Base-by-base conservation (phyloP, 2,113 vertebrate species). In the Tychaedon coryphoeus region DNA sequence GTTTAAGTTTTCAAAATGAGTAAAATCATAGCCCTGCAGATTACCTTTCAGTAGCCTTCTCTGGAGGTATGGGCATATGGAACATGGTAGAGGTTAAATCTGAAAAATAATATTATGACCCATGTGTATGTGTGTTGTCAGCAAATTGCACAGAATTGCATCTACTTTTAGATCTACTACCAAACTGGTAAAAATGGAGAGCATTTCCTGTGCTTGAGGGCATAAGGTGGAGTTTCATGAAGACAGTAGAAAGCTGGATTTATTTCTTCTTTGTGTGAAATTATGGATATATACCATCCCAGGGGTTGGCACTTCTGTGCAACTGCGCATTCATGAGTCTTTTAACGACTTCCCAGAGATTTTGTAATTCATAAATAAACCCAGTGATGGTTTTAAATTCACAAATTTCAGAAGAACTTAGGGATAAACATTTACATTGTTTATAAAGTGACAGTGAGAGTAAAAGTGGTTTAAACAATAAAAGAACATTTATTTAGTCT, bases 191-290 rank as follows among this genome's bases (percentile, higher is more conserved):
- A 40, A 91, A 45, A 42, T 29, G 3, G 19, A 40, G 20, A 71
- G 5, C 0, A 1, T 54, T 72, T 64, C 9, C 19, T 16, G 2
- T 36, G 14, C 20, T 64, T 60, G 26, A 61, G 45, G 14, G 3
- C 19, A 28, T 53, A 28, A 78, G 6, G 5, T 53, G 10, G 17
- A 85, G 20, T 48, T 64, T 47, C 26, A 33, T 19, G 31, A n/a
- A 71, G 47, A 50, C 9, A 38, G 10, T 4, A 60, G 34, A 82
- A 89, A 75, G 4, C 9, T 65, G 4, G 6, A 33, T 50, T 65
- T 65, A 29, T 91, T 81, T 84, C 14, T 64, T 45, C 1, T 75
- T 48, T 54, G 4, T 69, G 19, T 50, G 43, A 80, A 76, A 77
- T 54, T 81, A 22, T 42, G 40, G 36, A 25, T 56, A 60, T 48